Conservation (phyloP, 2,888 invertebrate species). For the Apodemia mormo region DNA sequence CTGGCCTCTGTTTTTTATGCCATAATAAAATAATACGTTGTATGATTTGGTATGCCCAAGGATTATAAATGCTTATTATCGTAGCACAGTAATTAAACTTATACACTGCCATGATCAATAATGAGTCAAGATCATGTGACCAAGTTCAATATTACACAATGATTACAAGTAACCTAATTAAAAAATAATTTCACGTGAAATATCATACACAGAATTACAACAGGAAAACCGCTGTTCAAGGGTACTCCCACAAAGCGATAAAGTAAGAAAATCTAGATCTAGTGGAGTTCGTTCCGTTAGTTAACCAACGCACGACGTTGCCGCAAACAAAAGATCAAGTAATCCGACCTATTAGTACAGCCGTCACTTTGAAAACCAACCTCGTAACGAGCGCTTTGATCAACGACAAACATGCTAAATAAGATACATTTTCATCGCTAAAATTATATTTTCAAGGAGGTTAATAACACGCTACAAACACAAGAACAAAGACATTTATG, state of each 20-base stretch:
- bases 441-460: conserved; percentile 60
- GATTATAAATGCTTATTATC: too few relatives aligned
- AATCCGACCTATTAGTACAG: conserved; percentile 69
- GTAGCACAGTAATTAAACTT: too few relatives aligned
- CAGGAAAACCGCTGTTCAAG: not conserved
- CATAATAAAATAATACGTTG: too few relatives aligned
- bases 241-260: not conserved
- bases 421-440: conserved; percentile 62
- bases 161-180: too few relatives aligned
- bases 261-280: conserved; percentile 8
- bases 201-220: not conserved
- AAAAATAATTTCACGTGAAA: too few relatives aligned
- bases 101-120: too few relatives aligned
- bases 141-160: too few relatives aligned
- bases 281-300: conserved; percentile 11
- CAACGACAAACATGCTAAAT: conserved; percentile 58
- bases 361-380: conserved; percentile 61
- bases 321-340: conserved; percentile 40
- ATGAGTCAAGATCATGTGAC: too few relatives aligned
- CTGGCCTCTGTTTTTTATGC: too few relatives aligned
- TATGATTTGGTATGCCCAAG: too few relatives aligned
- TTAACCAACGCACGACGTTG: conserved; percentile 10
- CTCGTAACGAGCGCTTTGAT: conserved; percentile 62
- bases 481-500: not conserved
- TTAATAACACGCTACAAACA: conserved; percentile 55